Percentiles rank a stretch among this genome's conserved stretches.
These are phyloP conservation scores for Apamea monoglypha DNA, from an alignment of 2,888 invertebrate species.

Conservation along the genomic window DNA sequence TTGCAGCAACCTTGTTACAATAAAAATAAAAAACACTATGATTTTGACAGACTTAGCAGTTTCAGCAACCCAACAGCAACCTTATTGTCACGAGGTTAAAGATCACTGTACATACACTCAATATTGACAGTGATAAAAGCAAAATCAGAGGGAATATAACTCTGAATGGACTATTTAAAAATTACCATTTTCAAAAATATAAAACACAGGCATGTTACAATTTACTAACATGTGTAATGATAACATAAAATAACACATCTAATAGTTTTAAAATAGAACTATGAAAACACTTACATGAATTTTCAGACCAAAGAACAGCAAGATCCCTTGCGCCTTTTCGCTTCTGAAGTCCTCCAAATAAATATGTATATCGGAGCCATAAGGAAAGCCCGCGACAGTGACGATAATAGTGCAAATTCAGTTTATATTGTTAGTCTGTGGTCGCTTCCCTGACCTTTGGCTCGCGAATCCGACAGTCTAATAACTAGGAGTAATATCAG, in stretches of 20 bases:
- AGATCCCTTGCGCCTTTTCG: conserved; percentile 1
- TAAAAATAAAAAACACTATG: no score
- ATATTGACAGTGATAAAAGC: neutral
- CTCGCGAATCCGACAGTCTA: conserved; percentile 59
- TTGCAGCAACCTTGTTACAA: neutral
- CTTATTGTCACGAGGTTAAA: neutral
- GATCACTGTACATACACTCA: neutral
- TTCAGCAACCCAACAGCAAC: neutral
- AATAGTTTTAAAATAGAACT: neutral
- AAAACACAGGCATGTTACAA: neutral
- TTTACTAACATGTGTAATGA: neutral
- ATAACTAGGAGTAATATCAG: conserved; percentile 59
- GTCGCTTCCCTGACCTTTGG: conserved; percentile 61
- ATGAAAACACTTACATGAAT: neutral
- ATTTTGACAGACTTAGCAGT: no score
- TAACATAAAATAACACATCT: no score
- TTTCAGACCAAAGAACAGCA: neutral
- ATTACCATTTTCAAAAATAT: neutral
- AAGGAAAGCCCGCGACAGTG: conserved; percentile 42
- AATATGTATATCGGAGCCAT: conserved; percentile 46
- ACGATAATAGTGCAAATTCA: conserved; percentile 58
- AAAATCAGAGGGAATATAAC: no score
- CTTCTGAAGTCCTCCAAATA: conserved; percentile 27
- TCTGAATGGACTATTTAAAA: neutral
- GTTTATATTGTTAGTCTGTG: conserved; percentile 52